Percentiles rank a stretch among this genome's conserved stretches.
Evolutionary conservation across 2,113 vertebrate genomes (phyloP).

Genomic region (Glaucomys volans): DNA sequence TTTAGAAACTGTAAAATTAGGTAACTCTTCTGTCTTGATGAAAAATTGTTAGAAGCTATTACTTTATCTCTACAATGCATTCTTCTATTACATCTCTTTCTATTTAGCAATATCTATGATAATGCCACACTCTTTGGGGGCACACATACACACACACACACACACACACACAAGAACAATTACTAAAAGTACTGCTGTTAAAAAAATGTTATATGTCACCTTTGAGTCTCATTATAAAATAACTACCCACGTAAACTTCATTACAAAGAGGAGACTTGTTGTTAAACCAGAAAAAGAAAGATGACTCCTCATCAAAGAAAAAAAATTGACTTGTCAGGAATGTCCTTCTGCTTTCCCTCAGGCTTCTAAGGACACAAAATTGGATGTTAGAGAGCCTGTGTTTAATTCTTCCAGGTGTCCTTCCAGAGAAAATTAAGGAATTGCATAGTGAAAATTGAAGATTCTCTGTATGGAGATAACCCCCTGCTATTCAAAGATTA

Average conservation of each 20-base stretch:
- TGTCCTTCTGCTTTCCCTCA: conserved; percentile 46
- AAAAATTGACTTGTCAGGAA: not conserved
- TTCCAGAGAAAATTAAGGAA: conserved; percentile 72
- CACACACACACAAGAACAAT: not conserved
- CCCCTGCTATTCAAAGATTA: conserved; percentile 72
- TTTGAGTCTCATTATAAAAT: conserved; percentile 53
- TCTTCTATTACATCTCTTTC: not conserved
- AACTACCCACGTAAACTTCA: conserved; percentile 37
- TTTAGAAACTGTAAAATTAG: not conserved
- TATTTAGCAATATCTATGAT: not conserved
- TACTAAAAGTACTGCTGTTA: not conserved
- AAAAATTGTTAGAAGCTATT: not conserved
- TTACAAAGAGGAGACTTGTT: conserved; percentile 40
- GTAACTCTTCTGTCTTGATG: conserved; percentile 5
- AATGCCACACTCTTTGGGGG: not conserved
- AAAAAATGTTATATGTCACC: conserved; percentile 14
- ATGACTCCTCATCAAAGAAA: conserved; percentile 48
- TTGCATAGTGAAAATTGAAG: conserved; percentile 68
- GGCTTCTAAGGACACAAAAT: conserved; percentile 61
- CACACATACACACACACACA: not conserved
- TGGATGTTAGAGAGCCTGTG: conserved; percentile 48
- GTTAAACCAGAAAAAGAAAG: conserved; percentile 49
- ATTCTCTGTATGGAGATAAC: conserved; percentile 37
- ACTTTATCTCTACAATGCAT: not conserved
- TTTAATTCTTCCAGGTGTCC: conserved; percentile 55